phyloP scores from a whole-genome alignment of 2,797 vertebrate species.

The Bradypodion ventrale region DNA sequence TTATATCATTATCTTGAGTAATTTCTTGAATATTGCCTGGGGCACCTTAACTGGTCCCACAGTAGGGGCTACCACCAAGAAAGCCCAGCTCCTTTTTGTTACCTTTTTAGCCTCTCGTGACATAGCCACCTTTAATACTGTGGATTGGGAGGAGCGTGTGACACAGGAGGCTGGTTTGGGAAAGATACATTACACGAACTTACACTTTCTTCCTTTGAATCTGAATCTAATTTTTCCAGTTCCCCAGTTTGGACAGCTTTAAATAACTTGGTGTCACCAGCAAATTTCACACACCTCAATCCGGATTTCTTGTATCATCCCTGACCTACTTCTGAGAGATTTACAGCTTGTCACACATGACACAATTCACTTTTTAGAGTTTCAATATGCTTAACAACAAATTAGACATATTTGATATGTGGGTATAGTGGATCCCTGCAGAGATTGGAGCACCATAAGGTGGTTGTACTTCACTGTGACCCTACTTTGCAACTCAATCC shows the following conservation, averaged over 20 bases:
- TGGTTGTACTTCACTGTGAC: not conserved
- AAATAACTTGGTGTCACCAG: not conserved
- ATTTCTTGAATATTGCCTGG: too few species aligned
- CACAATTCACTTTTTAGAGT: not conserved
- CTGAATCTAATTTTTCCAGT: not conserved
- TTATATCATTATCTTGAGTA: too few species aligned
- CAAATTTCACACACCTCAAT: not conserved
- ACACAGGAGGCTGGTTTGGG: too few species aligned
- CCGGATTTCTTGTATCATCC: not conserved
- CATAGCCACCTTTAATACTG: too few species aligned
- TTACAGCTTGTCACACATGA: not conserved
- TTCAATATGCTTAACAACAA: constrained; percentile 5
- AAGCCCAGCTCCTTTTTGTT: too few species aligned
- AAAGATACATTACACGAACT: too few species aligned
- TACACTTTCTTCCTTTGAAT: not conserved
- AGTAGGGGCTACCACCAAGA: too few species aligned
- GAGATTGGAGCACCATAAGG: not conserved
- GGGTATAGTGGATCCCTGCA: not conserved
- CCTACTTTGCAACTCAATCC: not conserved
- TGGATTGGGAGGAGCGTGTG: too few species aligned
- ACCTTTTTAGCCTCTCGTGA: too few species aligned
- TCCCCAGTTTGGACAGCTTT: not conserved
- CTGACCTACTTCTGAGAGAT: not conserved
- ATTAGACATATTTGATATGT: not conserved
- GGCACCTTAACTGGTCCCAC: too few species aligned